Base-by-base conservation (phyloP, 2,113 vertebrate genomes). In the Grammomys dolichurus region DNA sequence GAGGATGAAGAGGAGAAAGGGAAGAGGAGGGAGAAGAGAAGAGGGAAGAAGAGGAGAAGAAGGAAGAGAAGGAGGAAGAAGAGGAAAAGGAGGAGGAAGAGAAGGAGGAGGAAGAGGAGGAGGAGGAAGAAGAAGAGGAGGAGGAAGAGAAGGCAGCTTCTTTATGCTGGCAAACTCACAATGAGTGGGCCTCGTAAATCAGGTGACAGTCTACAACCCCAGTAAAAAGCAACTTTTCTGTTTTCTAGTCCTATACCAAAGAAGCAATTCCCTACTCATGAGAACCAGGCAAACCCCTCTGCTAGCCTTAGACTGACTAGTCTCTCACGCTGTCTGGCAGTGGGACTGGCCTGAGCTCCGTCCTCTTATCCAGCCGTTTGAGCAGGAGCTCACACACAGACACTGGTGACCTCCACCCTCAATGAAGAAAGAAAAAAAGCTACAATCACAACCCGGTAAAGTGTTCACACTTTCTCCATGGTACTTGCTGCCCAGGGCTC, bases 171-270 rank as follows among this genome's bases (percentile, higher is more conserved):
- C n/a, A 93, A 54, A 77, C 20, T 89, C 73, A 95, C 2, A 80
- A 40, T 40, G 48, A 80, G 94, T 65, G 95, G 85, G 73, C 1
- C 43, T 76, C 54, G 3, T 54, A 91, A n/a, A 92, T 73, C 60
- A 97, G 87, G 78, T 84, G 73, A 92, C 22, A 91, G 90, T 1
- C 76, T 87, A 72, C n/a, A 84, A 90, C 10, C 3, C 11, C n/a
- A 40, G 31, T 63, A 95, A 96, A 91, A 72, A 87, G 48, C 13
- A n/a, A 28, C 54, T 90, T 92, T 70, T 26, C 87, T 48, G n/a
- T 77, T 87, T 94, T 82, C 54, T 43, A 93, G 67, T 81, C 77
- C 54, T 63, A 56, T 67, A 48, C 56, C 24, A 72, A 95, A 78
- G 70, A 87, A 93, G 40, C 91, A 72, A 93, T 72, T 72, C 63